Percentiles rank a stretch among this genome's conserved stretches.
Evolutionary conservation across 1,140 invertebrate genomes (phyloP).

Genomic region (Tetramorium parvispinum): DNA sequence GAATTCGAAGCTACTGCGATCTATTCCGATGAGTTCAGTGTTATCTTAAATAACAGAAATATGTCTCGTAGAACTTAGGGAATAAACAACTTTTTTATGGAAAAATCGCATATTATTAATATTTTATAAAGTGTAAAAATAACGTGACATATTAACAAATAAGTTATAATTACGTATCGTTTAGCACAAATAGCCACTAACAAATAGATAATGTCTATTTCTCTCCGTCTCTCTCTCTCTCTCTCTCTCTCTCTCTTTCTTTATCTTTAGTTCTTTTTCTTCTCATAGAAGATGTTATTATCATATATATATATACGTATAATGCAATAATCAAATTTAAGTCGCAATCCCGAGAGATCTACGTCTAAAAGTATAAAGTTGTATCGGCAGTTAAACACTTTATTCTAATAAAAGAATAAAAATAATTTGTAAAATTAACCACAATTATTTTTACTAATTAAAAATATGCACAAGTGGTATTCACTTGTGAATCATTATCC

Average conservation of each 20-base stretch:
- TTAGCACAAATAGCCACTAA: background rate
- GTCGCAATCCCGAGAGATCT: background rate
- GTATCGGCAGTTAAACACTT: background rate
- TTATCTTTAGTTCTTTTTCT: constrained; percentile 6
- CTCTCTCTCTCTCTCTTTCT: too few species aligned
- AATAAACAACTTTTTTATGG: constrained; percentile 6
- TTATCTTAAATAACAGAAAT: background rate
- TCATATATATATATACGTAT: too few species aligned
- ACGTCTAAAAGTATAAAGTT: background rate
- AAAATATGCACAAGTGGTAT: background rate
- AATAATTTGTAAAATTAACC: background rate
- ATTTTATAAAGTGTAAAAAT: constrained; percentile 30
- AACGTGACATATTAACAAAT: constrained; percentile 10
- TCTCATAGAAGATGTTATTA: background rate
- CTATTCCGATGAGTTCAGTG: background rate
- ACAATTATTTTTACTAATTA: background rate
- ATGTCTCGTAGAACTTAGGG: background rate
- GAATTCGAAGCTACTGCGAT: background rate
- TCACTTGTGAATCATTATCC: background rate
- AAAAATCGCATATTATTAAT: constrained; percentile 13
- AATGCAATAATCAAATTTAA: background rate
- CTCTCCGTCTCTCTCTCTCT: too few species aligned
- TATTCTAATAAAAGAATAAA: background rate
- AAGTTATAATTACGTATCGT: constrained; percentile 22
- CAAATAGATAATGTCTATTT: background rate